Percentiles rank a stretch among this genome's conserved stretches.
Evolutionary conservation across 2,888 invertebrate genomes (phyloP).

Genomic region (Barypeithes pellucidus): DNA sequence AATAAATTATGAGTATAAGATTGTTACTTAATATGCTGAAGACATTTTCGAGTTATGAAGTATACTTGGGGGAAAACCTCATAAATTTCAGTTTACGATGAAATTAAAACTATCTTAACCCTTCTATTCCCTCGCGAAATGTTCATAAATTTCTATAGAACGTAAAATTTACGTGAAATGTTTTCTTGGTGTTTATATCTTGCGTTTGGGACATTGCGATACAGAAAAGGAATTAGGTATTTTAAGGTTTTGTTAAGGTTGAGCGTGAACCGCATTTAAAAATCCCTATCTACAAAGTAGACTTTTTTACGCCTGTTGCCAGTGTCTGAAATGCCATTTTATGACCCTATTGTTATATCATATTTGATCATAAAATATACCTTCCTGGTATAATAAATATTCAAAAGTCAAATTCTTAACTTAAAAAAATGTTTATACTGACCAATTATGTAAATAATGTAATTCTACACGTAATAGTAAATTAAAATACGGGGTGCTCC

Average conservation of each 20-base stretch:
- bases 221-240: slow-evolving; percentile 7
- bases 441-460: no score
- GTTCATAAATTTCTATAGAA: slow-evolving; percentile 38
- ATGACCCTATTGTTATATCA: no score
- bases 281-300: no score
- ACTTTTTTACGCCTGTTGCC: no score
- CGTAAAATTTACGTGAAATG: slow-evolving; percentile 34
- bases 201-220: not conserved
- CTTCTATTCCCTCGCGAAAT: slow-evolving; percentile 38
- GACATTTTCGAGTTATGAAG: slow-evolving; percentile 44
- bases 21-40: slow-evolving; percentile 45
- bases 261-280: not conserved
- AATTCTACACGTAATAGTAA: no score
- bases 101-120: slow-evolving; percentile 46
- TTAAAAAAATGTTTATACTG: no score
- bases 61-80: slow-evolving; percentile 41
- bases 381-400: no score
- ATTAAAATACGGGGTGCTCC: no score
- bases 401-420: no score
- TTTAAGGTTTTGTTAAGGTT: not conserved
- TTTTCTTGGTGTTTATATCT: slow-evolving; percentile 23
- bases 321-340: no score
- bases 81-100: slow-evolving; percentile 45
- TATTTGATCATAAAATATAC: no score
- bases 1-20: slow-evolving; percentile 43